Evolutionary conservation across 2,888 invertebrate genomes (phyloP).

Genomic region (Odontocerum albicorne): DNA sequence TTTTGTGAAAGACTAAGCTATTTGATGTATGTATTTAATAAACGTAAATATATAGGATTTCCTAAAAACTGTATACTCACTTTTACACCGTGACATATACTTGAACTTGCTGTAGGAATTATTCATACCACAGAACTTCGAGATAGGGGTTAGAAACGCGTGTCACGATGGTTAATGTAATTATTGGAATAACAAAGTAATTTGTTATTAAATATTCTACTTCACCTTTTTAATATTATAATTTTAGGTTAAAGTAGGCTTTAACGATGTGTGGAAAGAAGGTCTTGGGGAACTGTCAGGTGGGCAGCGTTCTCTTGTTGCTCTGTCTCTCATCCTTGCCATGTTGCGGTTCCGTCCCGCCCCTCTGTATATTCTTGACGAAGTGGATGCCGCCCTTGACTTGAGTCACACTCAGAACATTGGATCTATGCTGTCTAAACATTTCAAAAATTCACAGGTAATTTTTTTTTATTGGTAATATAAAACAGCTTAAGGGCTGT

Average conservation of each 20-base stretch:
- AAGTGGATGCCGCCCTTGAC: constrained; percentile 98
- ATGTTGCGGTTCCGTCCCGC: constrained; percentile 97
- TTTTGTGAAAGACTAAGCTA: too few relatives aligned
- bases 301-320: constrained; percentile 94
- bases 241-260: constrained; percentile 77
- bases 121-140: too few relatives aligned
- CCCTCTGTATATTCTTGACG: constrained; percentile 97
- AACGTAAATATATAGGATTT: too few relatives aligned
- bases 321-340: constrained; percentile 92
- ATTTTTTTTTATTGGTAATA: constrained; percentile 11
- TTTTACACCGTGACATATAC: too few relatives aligned
- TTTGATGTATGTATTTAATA: too few relatives aligned
- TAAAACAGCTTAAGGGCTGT: not conserved
- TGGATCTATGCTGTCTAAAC: constrained; percentile 88
- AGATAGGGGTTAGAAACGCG: too few relatives aligned
- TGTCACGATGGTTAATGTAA: too few relatives aligned
- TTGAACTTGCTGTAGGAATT: too few relatives aligned
- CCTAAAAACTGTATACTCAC: too few relatives aligned
- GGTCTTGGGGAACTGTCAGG: constrained; percentile 94
- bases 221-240: too few relatives aligned
- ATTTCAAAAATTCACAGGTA: constrained; percentile 87
- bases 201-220: too few relatives aligned
- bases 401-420: constrained; percentile 99
- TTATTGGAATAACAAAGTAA: too few relatives aligned
- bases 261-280: constrained; percentile 95